Evolutionary conservation across 2,888 invertebrate species (phyloP), one percentile per base, ranked within the genome.

Genomic region (Coecobrya sp.): DNA sequence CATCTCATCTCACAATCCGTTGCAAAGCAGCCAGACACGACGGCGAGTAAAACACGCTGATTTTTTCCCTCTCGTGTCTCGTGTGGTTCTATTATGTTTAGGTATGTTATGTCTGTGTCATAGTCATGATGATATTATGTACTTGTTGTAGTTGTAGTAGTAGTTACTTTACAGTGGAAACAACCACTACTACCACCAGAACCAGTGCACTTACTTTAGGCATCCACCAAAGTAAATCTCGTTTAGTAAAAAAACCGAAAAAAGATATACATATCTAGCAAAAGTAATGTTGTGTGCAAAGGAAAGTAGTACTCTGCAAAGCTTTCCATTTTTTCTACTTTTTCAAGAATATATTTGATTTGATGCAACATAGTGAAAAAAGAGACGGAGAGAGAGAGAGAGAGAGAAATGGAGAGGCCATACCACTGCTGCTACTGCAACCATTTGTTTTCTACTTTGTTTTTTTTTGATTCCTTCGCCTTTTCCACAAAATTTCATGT

Each of bases 241-340:
- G 49, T 49, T 49, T 49, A 49, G 10, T 49, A 62, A 25, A 16
- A 62, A 62, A 62, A 13, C n/a, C 4, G 25, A 62, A 62, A 8
- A 62, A 62, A 22, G 30, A 27, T n/a, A n/a, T n/a, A n/a, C n/a
- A 27, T 16, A 68, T 30, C 68, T 25, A 68, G 16, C 10, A 30
- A 30, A 68, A 25, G 30, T 16, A 62, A 13, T 16, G 27, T 8
- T 25, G 25, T 62, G 59, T 59, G 85, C 10, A 27, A n/a, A 19
- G 22, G 25, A 65, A 82, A 81, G 36, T 49, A 55, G 73, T 62
- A 79, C 16, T 62, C 52, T 68, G 52, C 65, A 89, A 84, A 82
- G 84, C 89, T 89, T 89, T 84, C 82, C 89, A 82, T 89, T 89
- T 89, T 89, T 89, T 89, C 42, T n/a, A 55, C 76, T 84, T 70